Evolutionary conservation across 2,888 invertebrate species (phyloP).

Genomic region (Volucella inanis): DNA sequence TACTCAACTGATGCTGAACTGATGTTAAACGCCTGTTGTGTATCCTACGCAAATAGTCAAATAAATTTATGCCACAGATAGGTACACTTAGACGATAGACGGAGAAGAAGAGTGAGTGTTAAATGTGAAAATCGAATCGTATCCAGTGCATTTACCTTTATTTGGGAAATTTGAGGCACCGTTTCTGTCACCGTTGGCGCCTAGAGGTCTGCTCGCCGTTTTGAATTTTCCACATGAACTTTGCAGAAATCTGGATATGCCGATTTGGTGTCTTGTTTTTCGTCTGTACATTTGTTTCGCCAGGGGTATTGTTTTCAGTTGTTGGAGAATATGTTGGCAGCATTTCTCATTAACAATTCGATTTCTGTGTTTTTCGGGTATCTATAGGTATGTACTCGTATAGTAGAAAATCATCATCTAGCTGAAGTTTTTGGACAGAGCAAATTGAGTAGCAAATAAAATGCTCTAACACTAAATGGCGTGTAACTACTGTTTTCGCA

Average conservation of each 20-base stretch:
- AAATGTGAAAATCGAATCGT: slow-evolving; percentile 3
- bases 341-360: slow-evolving; percentile 37
- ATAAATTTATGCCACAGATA: neutral
- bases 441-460: no score
- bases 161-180: slow-evolving; percentile 12
- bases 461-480: no score
- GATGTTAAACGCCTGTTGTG: slow-evolving; percentile 23
- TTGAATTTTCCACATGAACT: slow-evolving; percentile 22
- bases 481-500: no score
- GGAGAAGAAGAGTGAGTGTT: neutral
- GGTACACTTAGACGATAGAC: neutral
- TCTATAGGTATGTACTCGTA: no score
- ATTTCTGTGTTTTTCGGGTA: no score
- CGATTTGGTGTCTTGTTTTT: slow-evolving; percentile 7
- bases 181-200: neutral
- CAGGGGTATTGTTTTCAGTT: slow-evolving; percentile 48
- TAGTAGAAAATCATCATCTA: no score
- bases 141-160: slow-evolving; percentile 7
- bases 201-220: slow-evolving; percentile 22
- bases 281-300: slow-evolving; percentile 7
- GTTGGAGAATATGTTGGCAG: slow-evolving; percentile 23
- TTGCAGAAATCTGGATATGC: neutral
- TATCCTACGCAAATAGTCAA: slow-evolving; percentile 10
- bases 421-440: no score
- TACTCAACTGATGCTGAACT: neutral